Conservation (phyloP, 2,888 invertebrate species). For the Cheilosia urbana region DNA sequence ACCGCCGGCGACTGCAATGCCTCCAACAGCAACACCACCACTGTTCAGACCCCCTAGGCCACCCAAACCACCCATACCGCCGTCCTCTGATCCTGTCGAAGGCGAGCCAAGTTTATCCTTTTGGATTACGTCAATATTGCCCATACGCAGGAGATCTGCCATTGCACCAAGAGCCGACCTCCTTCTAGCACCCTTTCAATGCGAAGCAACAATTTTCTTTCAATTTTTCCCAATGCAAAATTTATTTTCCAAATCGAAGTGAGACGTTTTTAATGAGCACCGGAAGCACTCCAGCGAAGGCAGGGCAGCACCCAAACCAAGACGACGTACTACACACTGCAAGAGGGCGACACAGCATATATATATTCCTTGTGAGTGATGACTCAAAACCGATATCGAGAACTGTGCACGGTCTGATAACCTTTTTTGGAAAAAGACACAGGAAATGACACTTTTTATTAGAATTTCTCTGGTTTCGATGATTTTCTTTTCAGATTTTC, state of each 20-base stretch:
- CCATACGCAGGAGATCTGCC: conserved; percentile 90
- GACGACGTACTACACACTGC: conserved; percentile 22
- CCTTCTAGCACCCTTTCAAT: conserved; percentile 36
- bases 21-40: conserved; percentile 83
- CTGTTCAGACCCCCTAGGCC: conserved; percentile 83
- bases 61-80: conserved; percentile 84
- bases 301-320: conserved; percentile 64
- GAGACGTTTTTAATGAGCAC: conserved; percentile 34
- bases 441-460: conserved; percentile 68
- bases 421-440: conserved; percentile 63
- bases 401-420: conserved; percentile 60
- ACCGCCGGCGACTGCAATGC: conserved; percentile 82
- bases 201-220: conserved; percentile 53
- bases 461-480: conserved; percentile 45
- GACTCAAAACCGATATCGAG: conserved; percentile 62
- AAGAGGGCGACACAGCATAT: conserved; percentile 25
- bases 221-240: conserved; percentile 5
- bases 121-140: conserved; percentile 87
- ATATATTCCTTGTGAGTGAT: conserved; percentile 36
- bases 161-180: conserved; percentile 81
- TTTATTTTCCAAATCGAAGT: conserved; percentile 4
- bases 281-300: conserved; percentile 61
- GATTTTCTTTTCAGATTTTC: conserved; percentile 39
- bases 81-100: conserved; percentile 94
- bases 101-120: conserved; percentile 92